Base-by-base conservation (phyloP, 2,113 vertebrate species). In the Oostethus manadensis region DNA sequence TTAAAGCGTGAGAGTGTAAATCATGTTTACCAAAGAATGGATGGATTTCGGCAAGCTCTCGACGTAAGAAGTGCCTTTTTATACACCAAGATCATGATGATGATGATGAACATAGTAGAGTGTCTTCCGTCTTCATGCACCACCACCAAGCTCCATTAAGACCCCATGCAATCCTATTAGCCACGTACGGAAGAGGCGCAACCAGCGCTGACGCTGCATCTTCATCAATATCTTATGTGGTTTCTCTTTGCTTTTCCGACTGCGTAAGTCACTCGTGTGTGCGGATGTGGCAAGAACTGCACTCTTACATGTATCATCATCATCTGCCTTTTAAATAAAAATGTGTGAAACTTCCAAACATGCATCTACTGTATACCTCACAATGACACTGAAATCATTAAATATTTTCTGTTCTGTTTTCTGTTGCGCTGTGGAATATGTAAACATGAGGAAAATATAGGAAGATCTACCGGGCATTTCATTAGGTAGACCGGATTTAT, bases 81-180 rank as follows among this genome's bases (percentile, higher is more conserved):
- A 21, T 45, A 64, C 56, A 38, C 46, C 17, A 8, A 66, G 23
- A 55, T 62, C 59, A 65, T 62, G 61, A 65, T 62, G 61, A 65
- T 62, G 61, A 65, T 47, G 21, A 67, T 59, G 54, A 73, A 61
- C 42, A 40, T 46, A 62, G 22, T 0, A 22, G 54, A 59, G 22
- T 61, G 51, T 70, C 49, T 0, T 66, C 18, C 53, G 29, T 62
- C 63, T 81, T 74, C 81, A 84, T 82, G 82, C 73, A 69, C 71
- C 23, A 61, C 10, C 64, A 60, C n/a, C 68, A 68, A 45, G 33
- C 62, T 81, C 79, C 76, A 84, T 82, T 84, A 82, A 61, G 73
- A 48, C 66, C 43, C 74, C 45, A 58, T 60, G 58, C 61, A 40
- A 61, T 63, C 75, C 64, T 56, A 18, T 80, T 70, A 72, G 47